A percentile compares a stretch with the other conserved stretches of the same genome.
phyloP scores from a whole-genome alignment of 2,888 invertebrate genomes.

The Napeogenes inachia region DNA sequence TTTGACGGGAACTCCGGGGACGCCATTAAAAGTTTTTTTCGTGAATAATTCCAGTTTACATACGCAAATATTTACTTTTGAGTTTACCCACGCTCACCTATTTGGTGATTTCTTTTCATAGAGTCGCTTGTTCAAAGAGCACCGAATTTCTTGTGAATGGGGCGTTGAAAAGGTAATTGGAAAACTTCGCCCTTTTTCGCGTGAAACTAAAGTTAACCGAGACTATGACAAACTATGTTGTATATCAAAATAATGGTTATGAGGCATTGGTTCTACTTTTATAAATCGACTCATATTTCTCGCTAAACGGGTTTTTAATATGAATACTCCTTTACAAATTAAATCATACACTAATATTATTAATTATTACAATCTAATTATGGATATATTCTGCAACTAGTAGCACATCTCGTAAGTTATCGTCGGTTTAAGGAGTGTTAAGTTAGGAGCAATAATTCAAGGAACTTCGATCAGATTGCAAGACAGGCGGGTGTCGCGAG shows the following conservation, averaged over 20 bases:
- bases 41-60: constrained; percentile 78
- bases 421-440: constrained; percentile 46
- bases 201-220: constrained; percentile 23
- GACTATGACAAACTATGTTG: constrained; percentile 5
- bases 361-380: too few relatives aligned
- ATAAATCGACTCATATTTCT: too few relatives aligned
- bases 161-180: constrained; percentile 69
- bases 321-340: too few relatives aligned
- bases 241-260: not conserved
- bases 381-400: too few relatives aligned
- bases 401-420: constrained; percentile 37
- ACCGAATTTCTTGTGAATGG: constrained; percentile 59
- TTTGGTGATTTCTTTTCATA: constrained; percentile 75
- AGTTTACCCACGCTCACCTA: constrained; percentile 74
- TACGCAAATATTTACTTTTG: constrained; percentile 76
- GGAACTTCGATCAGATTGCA: constrained; percentile 59
- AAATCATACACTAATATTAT: too few relatives aligned
- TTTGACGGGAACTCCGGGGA: constrained; percentile 77
- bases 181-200: constrained; percentile 51
- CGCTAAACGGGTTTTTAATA: too few relatives aligned
- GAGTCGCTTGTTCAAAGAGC: constrained; percentile 66
- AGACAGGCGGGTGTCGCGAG: constrained; percentile 50
- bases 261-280: too few relatives aligned
- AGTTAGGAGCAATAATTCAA: constrained; percentile 59
- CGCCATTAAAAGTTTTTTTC: constrained; percentile 78